Evolutionary conservation across 2,888 invertebrate genomes (phyloP), one percentile per base, ranked within the genome.

Genomic region (Drosophila longiperda): DNA sequence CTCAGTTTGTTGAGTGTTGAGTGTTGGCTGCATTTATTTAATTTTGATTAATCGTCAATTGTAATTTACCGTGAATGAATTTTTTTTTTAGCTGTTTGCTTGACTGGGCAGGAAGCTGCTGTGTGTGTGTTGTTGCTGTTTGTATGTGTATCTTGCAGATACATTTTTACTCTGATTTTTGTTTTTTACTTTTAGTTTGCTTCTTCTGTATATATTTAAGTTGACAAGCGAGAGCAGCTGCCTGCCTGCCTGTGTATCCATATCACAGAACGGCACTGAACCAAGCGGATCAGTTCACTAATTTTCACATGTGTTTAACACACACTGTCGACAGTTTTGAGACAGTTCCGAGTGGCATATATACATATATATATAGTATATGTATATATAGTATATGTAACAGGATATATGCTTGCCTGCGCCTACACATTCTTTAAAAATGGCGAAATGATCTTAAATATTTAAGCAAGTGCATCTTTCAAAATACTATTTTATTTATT

Each of bases 281-380:
- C 38, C n/a, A 3, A 40, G n/a, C 61, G 42, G 55, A 26, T 61
- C 67, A 57, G 50, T 63, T 61, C 42, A 66, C 66, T 77, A 68
- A 82, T 80, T 82, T 83, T 82, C 86, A 83, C 83, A 83, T 83
- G 77, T 83, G 83, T 75, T 75, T 64, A 73, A 57, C 86, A 83
- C 85, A 85, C 83, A 73, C 68, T 80, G 76, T 65, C 67, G 83
- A 77, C 73, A 80, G 70, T 73, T 76, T 60, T 29, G 15, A 32
- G 62, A 45, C 53, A 17, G 20, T 48, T 70, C 59, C 45, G 57
- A 40, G 52, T 33, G 40, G 33, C 48, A 61, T 34, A 26, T 4
- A 26, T 12, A 36, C 23, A 45, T 8, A 4, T 1, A 45, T 0
- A 36, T 36, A 26, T n/a, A n/a, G n/a, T n/a, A n/a, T 20, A 20